A percentile compares a stretch with the other conserved stretches of the same genome.
Evolutionary conservation across 2,888 invertebrate genomes (phyloP).

Genomic region (Metallyticus violacea): DNA sequence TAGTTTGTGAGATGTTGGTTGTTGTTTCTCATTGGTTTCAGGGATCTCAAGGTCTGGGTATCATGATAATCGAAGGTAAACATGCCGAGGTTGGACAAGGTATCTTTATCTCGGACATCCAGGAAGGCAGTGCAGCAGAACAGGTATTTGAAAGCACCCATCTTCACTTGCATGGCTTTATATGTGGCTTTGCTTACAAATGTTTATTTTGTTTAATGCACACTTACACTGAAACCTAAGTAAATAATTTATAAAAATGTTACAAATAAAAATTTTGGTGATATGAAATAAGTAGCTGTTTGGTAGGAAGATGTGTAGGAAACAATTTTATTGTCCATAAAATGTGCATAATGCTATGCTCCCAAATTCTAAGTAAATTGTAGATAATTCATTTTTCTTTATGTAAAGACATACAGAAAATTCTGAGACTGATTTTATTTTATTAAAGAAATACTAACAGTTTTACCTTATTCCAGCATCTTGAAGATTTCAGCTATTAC

Average conservation of each 20-base stretch:
- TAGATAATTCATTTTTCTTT: neutral
- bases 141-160: constrained; percentile 55
- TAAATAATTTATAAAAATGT: too few relatives aligned
- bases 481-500: too few relatives aligned
- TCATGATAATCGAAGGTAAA: constrained; percentile 93
- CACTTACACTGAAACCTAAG: neutral
- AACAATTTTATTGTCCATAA: too few relatives aligned
- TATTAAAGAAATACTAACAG: too few relatives aligned
- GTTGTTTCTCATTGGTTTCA: constrained; percentile 44
- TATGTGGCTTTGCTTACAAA: neutral
- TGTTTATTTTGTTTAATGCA: neutral
- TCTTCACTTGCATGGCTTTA: constrained; percentile 11
- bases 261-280: neutral
- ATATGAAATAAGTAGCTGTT: neutral
- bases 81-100: constrained; percentile 89
- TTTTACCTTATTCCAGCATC: too few relatives aligned
- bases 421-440: too few relatives aligned
- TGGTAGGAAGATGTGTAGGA: neutral
- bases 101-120: constrained; percentile 90
- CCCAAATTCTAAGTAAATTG: neutral
- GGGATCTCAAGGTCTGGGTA: constrained; percentile 79
- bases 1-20: constrained; percentile 19
- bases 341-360: too few relatives aligned
- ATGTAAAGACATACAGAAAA: neutral
- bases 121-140: constrained; percentile 85